A percentile compares a stretch with the other conserved stretches of the same genome.
phyloP scores from a whole-genome alignment of 1,140 invertebrate species.

The Cydia amplana region DNA sequence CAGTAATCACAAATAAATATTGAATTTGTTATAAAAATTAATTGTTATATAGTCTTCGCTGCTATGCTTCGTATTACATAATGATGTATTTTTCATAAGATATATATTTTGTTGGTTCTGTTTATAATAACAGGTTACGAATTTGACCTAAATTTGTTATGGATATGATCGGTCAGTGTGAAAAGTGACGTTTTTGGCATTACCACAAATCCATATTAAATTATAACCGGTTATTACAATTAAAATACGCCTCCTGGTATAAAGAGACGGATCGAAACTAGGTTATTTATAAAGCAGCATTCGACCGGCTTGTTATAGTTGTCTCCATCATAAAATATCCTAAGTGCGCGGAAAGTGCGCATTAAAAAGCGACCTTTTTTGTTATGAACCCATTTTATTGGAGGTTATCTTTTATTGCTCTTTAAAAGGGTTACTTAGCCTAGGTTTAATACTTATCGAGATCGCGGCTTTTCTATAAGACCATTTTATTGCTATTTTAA shows the following conservation, averaged over 20 bases:
- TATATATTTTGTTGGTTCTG: not conserved
- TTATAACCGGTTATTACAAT: no score
- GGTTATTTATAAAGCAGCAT: constrained; percentile 8
- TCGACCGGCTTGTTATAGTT: not conserved
- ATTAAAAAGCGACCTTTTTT: constrained; percentile 10
- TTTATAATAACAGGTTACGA: no score
- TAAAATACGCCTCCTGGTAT: not conserved
- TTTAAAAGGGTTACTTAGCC: constrained; percentile 28
- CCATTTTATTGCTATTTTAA: constrained; percentile 23
- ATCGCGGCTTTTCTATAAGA: constrained; percentile 22
- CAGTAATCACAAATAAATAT: no score
- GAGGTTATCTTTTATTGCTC: constrained; percentile 20
- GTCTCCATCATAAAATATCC: not conserved
- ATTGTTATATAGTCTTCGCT: no score
- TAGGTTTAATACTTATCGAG: constrained; percentile 14
- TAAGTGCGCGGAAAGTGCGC: constrained; percentile 8
- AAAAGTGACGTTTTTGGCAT: no score
- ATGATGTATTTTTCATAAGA: not conserved
- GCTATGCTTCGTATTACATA: not conserved
- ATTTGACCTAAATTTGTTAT: no score
- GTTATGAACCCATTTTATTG: constrained; percentile 20
- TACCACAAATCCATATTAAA: no score
- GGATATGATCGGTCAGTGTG: no score
- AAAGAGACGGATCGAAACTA: not conserved
- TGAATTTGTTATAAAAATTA: no score